Evolutionary conservation across 92 coral and sea anemone species (phyloP).

Genomic region (Porites divaricata): DNA sequence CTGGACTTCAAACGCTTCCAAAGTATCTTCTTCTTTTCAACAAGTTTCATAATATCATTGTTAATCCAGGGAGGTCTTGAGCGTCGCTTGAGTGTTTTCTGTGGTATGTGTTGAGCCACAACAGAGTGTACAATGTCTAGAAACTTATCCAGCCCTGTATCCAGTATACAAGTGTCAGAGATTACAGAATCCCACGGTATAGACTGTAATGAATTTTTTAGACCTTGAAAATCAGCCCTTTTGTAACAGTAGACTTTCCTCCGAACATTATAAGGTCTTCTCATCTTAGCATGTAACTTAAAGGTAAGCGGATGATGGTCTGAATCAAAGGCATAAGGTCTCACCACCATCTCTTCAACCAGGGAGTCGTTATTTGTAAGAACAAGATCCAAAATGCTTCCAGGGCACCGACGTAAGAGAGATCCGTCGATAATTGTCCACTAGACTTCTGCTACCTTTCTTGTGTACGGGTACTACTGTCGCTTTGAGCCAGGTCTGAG

Average conservation of each 20-base stretch:
- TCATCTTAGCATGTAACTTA: slow-evolving; percentile 6
- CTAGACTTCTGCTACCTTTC: no score
- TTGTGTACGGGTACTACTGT: no score
- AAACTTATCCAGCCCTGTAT: slow-evolving; percentile 21
- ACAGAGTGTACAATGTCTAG: not conserved
- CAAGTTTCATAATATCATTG: not conserved
- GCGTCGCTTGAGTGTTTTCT: not conserved
- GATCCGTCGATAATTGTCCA: no score
- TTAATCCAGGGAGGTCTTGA: slow-evolving; percentile 33
- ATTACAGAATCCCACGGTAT: slow-evolving; percentile 33
- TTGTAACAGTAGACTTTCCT: slow-evolving; percentile 52
- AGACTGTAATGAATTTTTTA: slow-evolving; percentile 14
- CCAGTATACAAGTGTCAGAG: slow-evolving; percentile 12
- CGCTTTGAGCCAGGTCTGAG: no score
- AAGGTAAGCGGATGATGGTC: not conserved
- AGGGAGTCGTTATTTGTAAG: not conserved
- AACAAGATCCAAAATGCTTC: not conserved
- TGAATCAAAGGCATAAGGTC: not conserved
- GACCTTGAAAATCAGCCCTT: slow-evolving; percentile 47
- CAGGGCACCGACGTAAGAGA: no score
- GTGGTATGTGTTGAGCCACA: slow-evolving; percentile 8
- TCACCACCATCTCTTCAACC: not conserved
- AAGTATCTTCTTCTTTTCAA: slow-evolving; percentile 2
- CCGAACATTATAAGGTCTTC: slow-evolving; percentile 40
- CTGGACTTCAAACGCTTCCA: slow-evolving; percentile 15